Base-by-base conservation (phyloP, 2,888 invertebrate genomes). In the Drosophila maculinotata region DNA sequence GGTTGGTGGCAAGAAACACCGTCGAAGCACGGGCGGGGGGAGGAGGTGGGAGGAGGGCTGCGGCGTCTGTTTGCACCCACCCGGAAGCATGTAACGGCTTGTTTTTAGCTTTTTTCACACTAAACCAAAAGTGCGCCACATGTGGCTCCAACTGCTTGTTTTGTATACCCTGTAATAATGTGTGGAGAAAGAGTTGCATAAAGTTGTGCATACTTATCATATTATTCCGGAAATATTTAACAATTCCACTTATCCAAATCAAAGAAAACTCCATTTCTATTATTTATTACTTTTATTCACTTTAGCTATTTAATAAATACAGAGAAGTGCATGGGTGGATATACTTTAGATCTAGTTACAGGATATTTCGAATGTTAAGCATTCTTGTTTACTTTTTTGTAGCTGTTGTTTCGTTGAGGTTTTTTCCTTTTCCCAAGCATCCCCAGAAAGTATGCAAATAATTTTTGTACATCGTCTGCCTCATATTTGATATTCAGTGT, bases 401-500 rank as follows among this genome's bases (percentile, higher is more conserved):
- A 31, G 42, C 49, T 59, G 56, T 65, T 75, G 49, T 47, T 62
- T 68, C 54, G 52, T 23, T 51, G 15, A 39, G 15, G 36, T 39
- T 48, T 48, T 57, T 39, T 26, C 14, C 25, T 7, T n/a, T 12
- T 17, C 30, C 49, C 63, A 62, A 84, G 82, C 87, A 81, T 84
- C 82, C 87, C 87, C 69, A 71, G 69, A 84, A 84, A 78, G 87
- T 87, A 83, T 83, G 87, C 82, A 83, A 83, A 83, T 83, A 85
- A 85, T 81, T 84, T 76, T 73, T 60, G 69, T 77, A 51, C 57
- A 45, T 66, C 69, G 73, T 66, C 74, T 64, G 68, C 56, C 78
- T 81, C 81, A 81, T 81, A 81, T 81, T 81, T 86, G 81, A 86
- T 86, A 81, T 81, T 81, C 81, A 81, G 81, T 81, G 81, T 81